These are phyloP conservation scores for Carabus problematicus DNA, from an alignment of 2,888 invertebrate genomes.

Conservation along the genomic window DNA sequence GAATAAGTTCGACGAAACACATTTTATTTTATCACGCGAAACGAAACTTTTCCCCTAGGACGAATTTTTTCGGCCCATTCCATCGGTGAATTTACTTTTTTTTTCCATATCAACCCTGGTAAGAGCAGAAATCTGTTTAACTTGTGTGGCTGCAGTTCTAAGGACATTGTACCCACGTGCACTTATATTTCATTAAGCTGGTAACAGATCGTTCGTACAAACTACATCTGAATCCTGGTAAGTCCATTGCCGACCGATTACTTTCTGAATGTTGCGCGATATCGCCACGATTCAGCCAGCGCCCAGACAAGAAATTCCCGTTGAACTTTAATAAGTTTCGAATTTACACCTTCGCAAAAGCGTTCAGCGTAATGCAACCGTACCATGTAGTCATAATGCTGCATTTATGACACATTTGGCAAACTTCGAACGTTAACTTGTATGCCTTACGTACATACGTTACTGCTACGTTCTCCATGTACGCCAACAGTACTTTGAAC, in stretches of 20 bases:
- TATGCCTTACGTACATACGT: constrained; percentile 25
- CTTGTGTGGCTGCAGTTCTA: constrained; percentile 10
- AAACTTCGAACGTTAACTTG: constrained; percentile 35
- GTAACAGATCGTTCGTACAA: background rate
- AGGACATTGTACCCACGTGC: background rate
- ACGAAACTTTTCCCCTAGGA: constrained; percentile 34
- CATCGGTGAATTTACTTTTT: constrained; percentile 31
- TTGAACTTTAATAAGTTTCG: constrained; percentile 41
- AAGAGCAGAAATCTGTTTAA: too few species aligned
- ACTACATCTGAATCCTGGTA: too few species aligned
- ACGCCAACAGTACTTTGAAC: too few species aligned
- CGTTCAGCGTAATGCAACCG: constrained; percentile 27
- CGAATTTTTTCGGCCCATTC: constrained; percentile 24
- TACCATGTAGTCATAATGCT: constrained; percentile 33
- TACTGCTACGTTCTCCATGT: too few species aligned
- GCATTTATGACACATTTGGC: constrained; percentile 34
- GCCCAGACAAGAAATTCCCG: constrained; percentile 24
- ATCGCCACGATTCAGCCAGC: constrained; percentile 21
- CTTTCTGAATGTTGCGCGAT: constrained; percentile 1
- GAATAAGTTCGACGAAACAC: constrained; percentile 39
- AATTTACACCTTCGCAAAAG: constrained; percentile 39
- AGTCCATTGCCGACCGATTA: too few species aligned
- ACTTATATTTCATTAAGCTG: background rate
- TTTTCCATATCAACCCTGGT: constrained; percentile 6
- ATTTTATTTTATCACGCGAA: constrained; percentile 42